Evolutionary conservation across 2,888 invertebrate genomes (phyloP).

Genomic region (Mesorhabditis belari): DNA sequence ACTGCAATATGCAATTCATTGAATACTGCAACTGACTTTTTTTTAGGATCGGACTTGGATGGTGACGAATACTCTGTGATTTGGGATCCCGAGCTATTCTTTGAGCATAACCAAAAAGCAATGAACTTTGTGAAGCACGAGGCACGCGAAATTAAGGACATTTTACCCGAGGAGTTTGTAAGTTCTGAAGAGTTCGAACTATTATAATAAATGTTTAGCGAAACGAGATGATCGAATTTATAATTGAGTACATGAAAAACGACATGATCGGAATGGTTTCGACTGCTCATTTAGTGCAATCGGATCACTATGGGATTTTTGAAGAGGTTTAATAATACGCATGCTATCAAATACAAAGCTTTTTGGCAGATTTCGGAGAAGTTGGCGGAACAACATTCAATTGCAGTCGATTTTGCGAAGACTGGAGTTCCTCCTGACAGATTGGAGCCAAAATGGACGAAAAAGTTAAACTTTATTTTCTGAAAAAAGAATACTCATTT

Average conservation of each 20-base stretch:
- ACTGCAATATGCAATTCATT: not conserved
- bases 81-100: slow-evolving; percentile 53
- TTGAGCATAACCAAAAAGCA: slow-evolving; percentile 43
- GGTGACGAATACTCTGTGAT: slow-evolving; percentile 56
- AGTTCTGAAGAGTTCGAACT: not conserved
- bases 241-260: slow-evolving; percentile 50
- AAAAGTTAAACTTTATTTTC: no score
- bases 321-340: slow-evolving; percentile 28
- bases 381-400: not conserved
- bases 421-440: not conserved
- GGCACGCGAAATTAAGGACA: slow-evolving; percentile 1
- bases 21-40: not conserved
- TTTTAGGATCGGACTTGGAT: slow-evolving; percentile 55
- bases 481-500: no score
- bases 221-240: slow-evolving; percentile 44
- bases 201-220: slow-evolving; percentile 7
- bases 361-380: not conserved
- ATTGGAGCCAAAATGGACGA: not conserved
- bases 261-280: slow-evolving; percentile 52
- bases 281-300: slow-evolving; percentile 49
- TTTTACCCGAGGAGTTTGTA: slow-evolving; percentile 10
- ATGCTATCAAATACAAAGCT: no score
- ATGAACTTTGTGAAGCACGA: slow-evolving; percentile 22
- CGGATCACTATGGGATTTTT: slow-evolving; percentile 49
- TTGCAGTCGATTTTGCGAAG: not conserved